Base-by-base conservation (phyloP, 2,113 vertebrate genomes). In the Anhinga anhinga region DNA sequence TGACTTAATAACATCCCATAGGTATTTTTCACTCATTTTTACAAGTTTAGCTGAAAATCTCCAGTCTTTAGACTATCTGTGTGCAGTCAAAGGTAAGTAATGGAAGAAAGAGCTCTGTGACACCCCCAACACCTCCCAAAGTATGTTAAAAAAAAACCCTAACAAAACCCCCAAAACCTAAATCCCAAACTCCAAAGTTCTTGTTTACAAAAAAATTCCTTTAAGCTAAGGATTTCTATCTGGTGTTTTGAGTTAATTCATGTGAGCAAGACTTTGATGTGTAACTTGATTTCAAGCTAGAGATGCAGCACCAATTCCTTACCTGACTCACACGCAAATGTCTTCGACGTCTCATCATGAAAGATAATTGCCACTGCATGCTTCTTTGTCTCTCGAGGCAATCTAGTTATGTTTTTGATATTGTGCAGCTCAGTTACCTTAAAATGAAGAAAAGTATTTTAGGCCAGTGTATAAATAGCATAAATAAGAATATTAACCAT, bases 241-340 rank as follows among this genome's bases (percentile, higher is more conserved):
- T 96, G 86, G n/a, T 11, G 32, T 11, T 63, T 40, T 53, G 53
- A 87, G 65, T 82, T 87, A 95, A 96, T 93, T 82, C 53, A 66
- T 82, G 62, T 8, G 32, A 95, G 82, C 50, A 93, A 80, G 34
- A 81, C 92, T 96, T 93, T 91, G 69, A 79, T 76, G 72, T 90
- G n/a, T 23, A 93, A 87, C 80, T 87, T 78, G 32, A 55, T 91
- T 95, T 94, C 59, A 93, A 95, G 82, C 55, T 73, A 90, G 71
- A 93, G 86, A 94, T 49, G 69, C 70, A 82, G n/a, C 92, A 95
- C 27, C 82, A 96, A 95, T 77, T 95, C 89, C 98, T 99, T 98
- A 99, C 99, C 99, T 98, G 99, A 99, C 96, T 99, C 99, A 97
- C 99, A 99, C 96, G 99, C 98, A 98, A 99, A 99, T 77, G 99